Evolutionary conservation across 1,140 invertebrate genomes (phyloP), one percentile per base, ranked within the genome.

Genomic region (Nylanderia fulva): DNA sequence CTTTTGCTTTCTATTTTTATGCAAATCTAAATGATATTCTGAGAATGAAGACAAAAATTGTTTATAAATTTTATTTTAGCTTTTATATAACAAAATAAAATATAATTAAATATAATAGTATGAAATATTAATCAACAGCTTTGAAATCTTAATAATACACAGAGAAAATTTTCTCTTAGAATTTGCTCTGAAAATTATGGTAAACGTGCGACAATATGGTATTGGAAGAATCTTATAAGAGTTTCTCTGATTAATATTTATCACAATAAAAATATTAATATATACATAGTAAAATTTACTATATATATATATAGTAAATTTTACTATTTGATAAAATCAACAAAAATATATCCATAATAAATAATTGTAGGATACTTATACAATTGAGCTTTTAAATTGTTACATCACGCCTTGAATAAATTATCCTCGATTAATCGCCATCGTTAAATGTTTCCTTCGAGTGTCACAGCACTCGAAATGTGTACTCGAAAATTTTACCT

Each of bases 401-500:
- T 39, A 21, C 15, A 63, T 11, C n/a, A 27, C 11, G 27, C 39
- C 29, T 63, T 36, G 11, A 64, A 42, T 42, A 79, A 79, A 79
- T 68, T 64, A 54, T 39, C 29, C 36, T 15, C 33, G 3, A 54
- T 79, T 79, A 68, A 79, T 36, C 5, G 71, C 1, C 29, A 27
- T 52, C 24, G 11, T 79, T 68, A n/a, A 56, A 79, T 79, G 36
- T 54, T 54, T 29, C 18, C 42, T 63, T 39, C n/a, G 39, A 13
- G 7, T 61, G n/a, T 69, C 15, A 68, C 58, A 48, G 45, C n/a
- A 18, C n/a, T n/a, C n/a, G n/a, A n/a, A n/a, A n/a, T n/a, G 29
- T 54, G 29, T 15, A 68, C 36, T 68, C 5, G 76, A 52, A 11
- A 79, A 68, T 69, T 79, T 79, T 79, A 48, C 29, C 48, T n/a